Conservation (phyloP, 2,113 vertebrate species). For the Entelurus aequoreus region DNA sequence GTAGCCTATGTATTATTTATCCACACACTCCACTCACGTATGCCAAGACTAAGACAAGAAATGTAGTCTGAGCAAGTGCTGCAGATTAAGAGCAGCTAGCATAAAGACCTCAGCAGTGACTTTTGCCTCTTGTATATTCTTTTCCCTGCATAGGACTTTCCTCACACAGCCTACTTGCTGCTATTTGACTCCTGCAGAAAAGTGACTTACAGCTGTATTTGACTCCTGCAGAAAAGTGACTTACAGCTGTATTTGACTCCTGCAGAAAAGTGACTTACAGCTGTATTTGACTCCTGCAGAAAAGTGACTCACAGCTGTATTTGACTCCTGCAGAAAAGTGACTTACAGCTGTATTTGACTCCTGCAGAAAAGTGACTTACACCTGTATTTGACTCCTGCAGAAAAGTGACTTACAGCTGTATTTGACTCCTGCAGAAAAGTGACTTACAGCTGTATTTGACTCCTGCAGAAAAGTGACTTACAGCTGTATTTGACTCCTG, state of each 20-base stretch:
- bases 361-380: constrained; percentile 70
- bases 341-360: constrained; percentile 75
- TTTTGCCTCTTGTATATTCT: too few species aligned
- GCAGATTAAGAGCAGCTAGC: too few species aligned
- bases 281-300: constrained; percentile 85
- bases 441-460: constrained; percentile 73
- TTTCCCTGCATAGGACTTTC: too few species aligned
- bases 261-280: constrained; percentile 67
- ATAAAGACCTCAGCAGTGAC: too few species aligned
- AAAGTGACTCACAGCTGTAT: constrained; percentile 65
- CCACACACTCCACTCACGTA: too few species aligned
- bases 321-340: constrained; percentile 47
- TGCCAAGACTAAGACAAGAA: too few species aligned
- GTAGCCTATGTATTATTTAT: too few species aligned
- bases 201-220: constrained; percentile 68
- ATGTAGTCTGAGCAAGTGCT: too few species aligned
- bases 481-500: constrained; percentile 83
- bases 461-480: not conserved
- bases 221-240: constrained; percentile 76
- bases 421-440: constrained; percentile 59
- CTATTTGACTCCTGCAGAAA: too few species aligned
- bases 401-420: constrained; percentile 58
- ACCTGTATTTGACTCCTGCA: too few species aligned
- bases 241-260: constrained; percentile 80
- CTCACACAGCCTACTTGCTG: too few species aligned